Conservation (phyloP, 1,140 invertebrate genomes). For the Cataglyphis hispanica region DNA sequence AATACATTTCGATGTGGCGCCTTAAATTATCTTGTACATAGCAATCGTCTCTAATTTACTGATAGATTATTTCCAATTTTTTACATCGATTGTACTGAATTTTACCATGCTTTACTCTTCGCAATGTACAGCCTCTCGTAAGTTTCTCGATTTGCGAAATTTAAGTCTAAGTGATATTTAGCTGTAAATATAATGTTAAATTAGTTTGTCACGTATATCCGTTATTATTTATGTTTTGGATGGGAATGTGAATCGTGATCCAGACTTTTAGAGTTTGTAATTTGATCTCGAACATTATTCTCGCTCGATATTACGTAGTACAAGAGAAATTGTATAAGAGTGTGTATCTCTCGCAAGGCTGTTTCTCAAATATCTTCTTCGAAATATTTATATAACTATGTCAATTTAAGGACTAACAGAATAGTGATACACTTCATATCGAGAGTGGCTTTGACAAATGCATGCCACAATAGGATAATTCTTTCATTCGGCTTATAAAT, state of each 20-base stretch:
- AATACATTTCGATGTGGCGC: slow-evolving; percentile 45
- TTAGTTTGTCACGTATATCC: neutral
- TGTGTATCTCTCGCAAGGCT: neutral
- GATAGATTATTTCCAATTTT: slow-evolving; percentile 35
- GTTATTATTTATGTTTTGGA: slow-evolving; percentile 1
- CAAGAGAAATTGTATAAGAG: slow-evolving; percentile 5
- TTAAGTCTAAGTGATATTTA: slow-evolving; percentile 19
- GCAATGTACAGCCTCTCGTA: slow-evolving; percentile 13
- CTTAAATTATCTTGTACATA: slow-evolving; percentile 60
- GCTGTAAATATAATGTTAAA: slow-evolving; percentile 48
- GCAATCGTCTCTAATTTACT: slow-evolving; percentile 43
- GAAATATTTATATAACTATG: slow-evolving; percentile 35
- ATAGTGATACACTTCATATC: slow-evolving; percentile 12
- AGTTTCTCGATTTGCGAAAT: slow-evolving; percentile 1
- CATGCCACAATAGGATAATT: neutral
- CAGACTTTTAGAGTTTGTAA: neutral
- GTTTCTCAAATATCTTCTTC: slow-evolving; percentile 42
- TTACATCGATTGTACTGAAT: slow-evolving; percentile 32
- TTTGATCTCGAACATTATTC: slow-evolving; percentile 11
- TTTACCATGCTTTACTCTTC: slow-evolving; percentile 21
- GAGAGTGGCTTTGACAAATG: neutral
- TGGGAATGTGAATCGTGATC: slow-evolving; percentile 9
- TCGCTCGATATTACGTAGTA: slow-evolving; percentile 35
- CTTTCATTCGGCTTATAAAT: slow-evolving; percentile 1
- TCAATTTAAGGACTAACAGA: slow-evolving; percentile 29